phyloP scores from a whole-genome alignment of 2,797 vertebrate genomes.

The Chelonia mydas region DNA sequence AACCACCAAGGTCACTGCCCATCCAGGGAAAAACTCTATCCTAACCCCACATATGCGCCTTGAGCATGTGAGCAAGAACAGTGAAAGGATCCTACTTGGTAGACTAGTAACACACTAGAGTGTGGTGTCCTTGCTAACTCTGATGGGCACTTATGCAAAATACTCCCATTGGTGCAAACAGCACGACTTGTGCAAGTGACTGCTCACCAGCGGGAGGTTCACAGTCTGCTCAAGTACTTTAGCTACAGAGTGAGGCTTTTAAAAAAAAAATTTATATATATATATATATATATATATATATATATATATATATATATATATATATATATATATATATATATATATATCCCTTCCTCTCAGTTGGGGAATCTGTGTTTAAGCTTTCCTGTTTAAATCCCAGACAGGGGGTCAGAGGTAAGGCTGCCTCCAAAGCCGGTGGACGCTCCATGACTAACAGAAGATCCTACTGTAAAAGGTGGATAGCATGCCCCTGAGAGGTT shows the following conservation, averaged over 20 bases:
- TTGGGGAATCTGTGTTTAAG: not conserved
- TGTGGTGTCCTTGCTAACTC: not conserved
- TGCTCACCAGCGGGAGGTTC: conserved; percentile 21
- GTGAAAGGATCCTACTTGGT: conserved; percentile 6
- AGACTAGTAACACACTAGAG: not conserved
- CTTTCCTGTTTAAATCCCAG: not conserved
- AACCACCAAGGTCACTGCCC: no score
- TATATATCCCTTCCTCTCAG: not conserved
- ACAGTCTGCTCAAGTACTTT: conserved; percentile 6
- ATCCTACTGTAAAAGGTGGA: not conserved
- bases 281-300: not conserved
- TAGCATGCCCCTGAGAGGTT: not conserved
- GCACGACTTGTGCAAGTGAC: not conserved
- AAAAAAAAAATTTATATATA: no score
- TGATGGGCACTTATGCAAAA: not conserved
- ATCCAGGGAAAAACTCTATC: no score
- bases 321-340: not conserved
- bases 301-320: not conserved
- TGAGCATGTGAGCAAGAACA: no score
- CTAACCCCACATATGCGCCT: no score
- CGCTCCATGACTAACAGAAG: not conserved
- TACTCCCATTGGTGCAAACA: not conserved
- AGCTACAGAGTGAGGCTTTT: not conserved
- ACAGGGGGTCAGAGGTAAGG: not conserved
- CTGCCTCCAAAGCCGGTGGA: not conserved